These are phyloP conservation scores for Rhinogobius similis DNA, from an alignment of 2,113 vertebrate species.

Conservation along the genomic window DNA sequence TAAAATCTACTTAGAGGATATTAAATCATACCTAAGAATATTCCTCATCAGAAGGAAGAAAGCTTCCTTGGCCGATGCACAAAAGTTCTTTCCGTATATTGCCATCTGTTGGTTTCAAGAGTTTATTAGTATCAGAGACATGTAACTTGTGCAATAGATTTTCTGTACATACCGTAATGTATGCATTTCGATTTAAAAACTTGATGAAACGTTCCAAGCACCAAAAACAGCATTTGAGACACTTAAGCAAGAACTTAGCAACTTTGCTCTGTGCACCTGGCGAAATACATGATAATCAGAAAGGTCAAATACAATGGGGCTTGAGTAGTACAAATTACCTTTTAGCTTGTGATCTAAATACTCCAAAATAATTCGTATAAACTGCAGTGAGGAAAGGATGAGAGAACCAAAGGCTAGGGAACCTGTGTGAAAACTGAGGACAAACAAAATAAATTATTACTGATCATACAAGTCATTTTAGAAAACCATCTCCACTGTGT, in stretches of 20 bases:
- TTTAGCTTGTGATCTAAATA: conserved; percentile 90
- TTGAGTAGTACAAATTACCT: conserved; percentile 67
- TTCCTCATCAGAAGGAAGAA: conserved; percentile 96
- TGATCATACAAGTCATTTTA: not conserved
- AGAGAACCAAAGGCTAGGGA: conserved; percentile 94
- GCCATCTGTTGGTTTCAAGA: conserved; percentile 82
- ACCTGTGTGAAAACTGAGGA: conserved; percentile 90
- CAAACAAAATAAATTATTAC: conserved; percentile 4
- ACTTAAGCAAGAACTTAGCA: conserved; percentile 86
- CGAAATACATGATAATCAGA: conserved; percentile 5
- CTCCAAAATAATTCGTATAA: conserved; percentile 85
- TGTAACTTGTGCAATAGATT: not conserved
- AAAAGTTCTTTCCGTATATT: conserved; percentile 95
- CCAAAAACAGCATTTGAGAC: conserved; percentile 96
- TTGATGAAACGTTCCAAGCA: conserved; percentile 93
- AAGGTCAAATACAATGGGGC: not conserved
- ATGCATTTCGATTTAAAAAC: conserved; percentile 97
- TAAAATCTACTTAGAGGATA: not conserved
- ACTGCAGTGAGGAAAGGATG: conserved; percentile 87
- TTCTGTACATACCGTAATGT: conserved; percentile 87
- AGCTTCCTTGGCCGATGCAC: conserved; percentile 89
- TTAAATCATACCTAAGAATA: conserved; percentile 84
- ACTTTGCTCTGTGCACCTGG: conserved; percentile 83
- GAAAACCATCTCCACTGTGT: not conserved
- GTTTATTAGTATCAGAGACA: not conserved